phyloP scores from a whole-genome alignment of 2,888 invertebrate species.

The Xestoiulus laeticollis region DNA sequence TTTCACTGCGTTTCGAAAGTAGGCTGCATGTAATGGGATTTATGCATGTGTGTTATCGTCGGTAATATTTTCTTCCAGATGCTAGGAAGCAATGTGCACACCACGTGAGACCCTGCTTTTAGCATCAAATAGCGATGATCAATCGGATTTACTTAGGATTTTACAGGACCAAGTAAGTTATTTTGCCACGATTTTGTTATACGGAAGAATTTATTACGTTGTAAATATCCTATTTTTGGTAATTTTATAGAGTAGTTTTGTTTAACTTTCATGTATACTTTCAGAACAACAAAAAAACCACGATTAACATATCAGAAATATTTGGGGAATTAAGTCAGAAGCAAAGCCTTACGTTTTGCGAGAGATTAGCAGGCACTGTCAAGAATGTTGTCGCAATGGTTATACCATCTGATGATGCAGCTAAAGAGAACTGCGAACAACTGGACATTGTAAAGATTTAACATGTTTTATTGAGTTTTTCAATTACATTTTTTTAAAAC shows the following conservation, averaged over 20 bases:
- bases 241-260: neutral
- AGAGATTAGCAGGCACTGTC: neutral
- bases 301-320: slow-evolving; percentile 4
- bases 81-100: neutral
- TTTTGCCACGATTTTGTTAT: neutral
- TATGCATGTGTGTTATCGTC: neutral
- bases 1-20: too few relatives aligned
- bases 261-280: neutral
- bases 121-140: neutral
- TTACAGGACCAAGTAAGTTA: neutral
- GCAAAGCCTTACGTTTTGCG: slow-evolving; percentile 19
- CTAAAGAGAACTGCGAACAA: neutral
- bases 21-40: neutral
- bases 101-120: slow-evolving; percentile 27
- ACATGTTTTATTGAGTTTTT: neutral
- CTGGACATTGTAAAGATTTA: neutral
- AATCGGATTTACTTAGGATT: neutral
- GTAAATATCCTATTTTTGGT: neutral
- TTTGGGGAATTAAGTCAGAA: slow-evolving; percentile 27
- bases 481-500: neutral
- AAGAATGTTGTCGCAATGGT: neutral
- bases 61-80: neutral
- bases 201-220: neutral
- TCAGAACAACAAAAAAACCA: neutral
- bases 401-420: neutral